Evolutionary conservation across 1,140 invertebrate genomes (phyloP), one percentile per base, ranked within the genome.

Genomic region (Laodelphax striatellus): DNA sequence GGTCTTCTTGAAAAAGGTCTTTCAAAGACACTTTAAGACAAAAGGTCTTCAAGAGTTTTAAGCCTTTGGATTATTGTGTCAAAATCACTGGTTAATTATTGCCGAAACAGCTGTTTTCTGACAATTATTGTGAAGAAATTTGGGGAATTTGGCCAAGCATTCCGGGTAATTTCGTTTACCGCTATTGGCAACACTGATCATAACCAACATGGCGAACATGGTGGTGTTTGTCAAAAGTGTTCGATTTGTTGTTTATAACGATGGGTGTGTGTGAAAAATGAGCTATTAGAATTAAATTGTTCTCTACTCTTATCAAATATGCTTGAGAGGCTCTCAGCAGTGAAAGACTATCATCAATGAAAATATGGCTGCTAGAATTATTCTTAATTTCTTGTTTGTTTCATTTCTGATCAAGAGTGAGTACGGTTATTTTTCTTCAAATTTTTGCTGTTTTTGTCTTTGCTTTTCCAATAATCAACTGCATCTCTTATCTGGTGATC

Each of bases 191-290:
- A n/a, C 24, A 28, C 2, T 38, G 1, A 38, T 38, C 34, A 38
- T 38, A 38, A 38, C 34, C 46, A 50, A 50, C 16, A 50, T 50
- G 46, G 46, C 16, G 46, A 50, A 50, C 16, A 50, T 50, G 46
- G 46, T 50, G 46, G 46, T 50, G 16, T 50, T 19, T 50, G 46
- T 50, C 46, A 50, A 50, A n/a, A 50, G 46, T 50, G 46, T 50
- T 50, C 21, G 21, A 50, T 50, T 50, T 50, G 46, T 50, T 50
- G 46, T 50, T 50, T 50, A 50, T 50, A 2, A 14, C 16, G 1
- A 22, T 16, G 46, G 16, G 16, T 50, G 21, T 50, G 21, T 14
- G 21, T 50, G 21, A 5, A 19, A 22, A 22, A 17, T 50, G 21
- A 50, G 16, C 16, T 5, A 50, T 19, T 50, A 50, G 9, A 17